phyloP scores from a whole-genome alignment of 1,140 invertebrate species.

The Zophobas atratus region DNA sequence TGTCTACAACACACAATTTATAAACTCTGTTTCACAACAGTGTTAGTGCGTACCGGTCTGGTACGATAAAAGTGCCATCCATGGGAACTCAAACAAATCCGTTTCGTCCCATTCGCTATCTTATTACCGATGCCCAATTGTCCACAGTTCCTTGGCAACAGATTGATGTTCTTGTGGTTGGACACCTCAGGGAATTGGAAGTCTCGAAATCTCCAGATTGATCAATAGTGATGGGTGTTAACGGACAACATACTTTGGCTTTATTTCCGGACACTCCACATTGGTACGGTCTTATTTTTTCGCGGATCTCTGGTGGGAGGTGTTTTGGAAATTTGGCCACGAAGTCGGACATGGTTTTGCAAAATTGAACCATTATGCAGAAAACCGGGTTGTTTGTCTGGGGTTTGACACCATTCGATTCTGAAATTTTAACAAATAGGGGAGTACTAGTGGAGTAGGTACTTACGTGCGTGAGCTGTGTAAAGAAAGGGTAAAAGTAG shows the following conservation, averaged over 20 bases:
- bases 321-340: conserved; percentile 59
- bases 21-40: no score
- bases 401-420: not conserved
- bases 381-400: not conserved
- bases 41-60: conserved; percentile 66
- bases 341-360: not conserved
- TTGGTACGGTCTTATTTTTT: conserved; percentile 64
- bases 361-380: not conserved
- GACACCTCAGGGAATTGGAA: conserved; percentile 66
- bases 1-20: no score
- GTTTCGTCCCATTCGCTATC: conserved; percentile 75
- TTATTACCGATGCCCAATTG: conserved; percentile 62
- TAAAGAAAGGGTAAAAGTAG: not conserved
- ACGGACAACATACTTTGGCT: conserved; percentile 71
- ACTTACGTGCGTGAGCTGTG: not conserved
- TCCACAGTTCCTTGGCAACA: conserved; percentile 69
- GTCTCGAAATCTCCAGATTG: not conserved
- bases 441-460: no score
- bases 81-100: conserved; percentile 74
- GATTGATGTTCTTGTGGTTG: conserved; percentile 71
- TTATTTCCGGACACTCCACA: conserved; percentile 69
- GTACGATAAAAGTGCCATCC: conserved; percentile 78
- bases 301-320: conserved; percentile 51
- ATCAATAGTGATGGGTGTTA: conserved; percentile 47
- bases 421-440: no score